Percentiles rank a stretch among this genome's conserved stretches.
phyloP scores from a whole-genome alignment of 1,140 invertebrate genomes.

The Marisa cornuarietis region DNA sequence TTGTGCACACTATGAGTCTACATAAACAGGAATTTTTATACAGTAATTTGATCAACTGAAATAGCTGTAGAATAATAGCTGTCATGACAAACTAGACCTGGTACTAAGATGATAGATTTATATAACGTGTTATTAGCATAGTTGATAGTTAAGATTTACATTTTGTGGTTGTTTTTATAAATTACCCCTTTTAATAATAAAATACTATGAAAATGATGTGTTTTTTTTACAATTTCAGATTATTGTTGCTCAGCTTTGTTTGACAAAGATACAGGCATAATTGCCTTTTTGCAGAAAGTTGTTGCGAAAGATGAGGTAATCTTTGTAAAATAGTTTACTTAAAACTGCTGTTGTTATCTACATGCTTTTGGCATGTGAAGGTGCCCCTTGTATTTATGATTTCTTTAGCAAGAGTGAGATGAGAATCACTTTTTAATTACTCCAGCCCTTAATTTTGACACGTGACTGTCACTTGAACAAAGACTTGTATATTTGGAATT shows the following conservation, averaged over 20 bases:
- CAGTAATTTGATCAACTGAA: too few species aligned
- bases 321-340: background rate
- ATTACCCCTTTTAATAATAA: too few species aligned
- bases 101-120: too few species aligned
- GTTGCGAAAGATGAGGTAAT: slow-evolving; percentile 55
- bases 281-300: slow-evolving; percentile 53
- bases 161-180: too few species aligned
- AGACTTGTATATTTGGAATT: too few species aligned
- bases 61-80: too few species aligned
- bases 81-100: too few species aligned
- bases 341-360: background rate
- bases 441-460: slow-evolving; percentile 1
- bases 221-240: slow-evolving; percentile 45
- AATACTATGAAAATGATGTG: background rate
- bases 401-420: background rate
- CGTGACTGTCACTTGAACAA: background rate
- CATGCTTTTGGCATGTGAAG: background rate
- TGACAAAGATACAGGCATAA: slow-evolving; percentile 55
- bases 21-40: too few species aligned
- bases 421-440: background rate
- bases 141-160: too few species aligned
- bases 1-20: too few species aligned
- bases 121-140: too few species aligned
- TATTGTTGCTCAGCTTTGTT: slow-evolving; percentile 58
- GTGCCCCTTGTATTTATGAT: background rate